phyloP scores from a whole-genome alignment of 2,888 invertebrate species.

The Folsomia manolachei region DNA sequence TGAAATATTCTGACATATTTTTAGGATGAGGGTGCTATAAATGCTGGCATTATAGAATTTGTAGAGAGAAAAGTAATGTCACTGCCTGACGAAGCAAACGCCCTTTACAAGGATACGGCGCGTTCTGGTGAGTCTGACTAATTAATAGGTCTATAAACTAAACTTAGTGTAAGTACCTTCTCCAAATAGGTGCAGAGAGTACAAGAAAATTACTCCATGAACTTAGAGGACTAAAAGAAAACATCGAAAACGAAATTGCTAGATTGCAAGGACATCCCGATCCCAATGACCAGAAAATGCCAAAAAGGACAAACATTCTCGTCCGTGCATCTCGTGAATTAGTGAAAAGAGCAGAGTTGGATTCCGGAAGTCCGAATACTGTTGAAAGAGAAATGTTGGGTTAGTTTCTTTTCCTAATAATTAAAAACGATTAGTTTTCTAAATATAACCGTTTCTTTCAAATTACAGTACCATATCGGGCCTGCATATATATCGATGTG shows the following conservation, averaged over 20 bases:
- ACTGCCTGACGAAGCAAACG: too few species aligned
- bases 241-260: not conserved
- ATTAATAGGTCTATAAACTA: too few species aligned
- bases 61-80: too few species aligned
- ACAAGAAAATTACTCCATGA: not conserved
- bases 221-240: not conserved
- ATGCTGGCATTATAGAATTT: too few species aligned
- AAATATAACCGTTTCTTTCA: not conserved
- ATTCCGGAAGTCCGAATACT: not conserved
- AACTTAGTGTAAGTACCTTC: too few species aligned
- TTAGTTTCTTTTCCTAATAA: too few species aligned
- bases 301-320: not conserved
- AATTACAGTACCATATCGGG: not conserved
- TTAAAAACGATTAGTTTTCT: too few species aligned
- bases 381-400: not conserved
- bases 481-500: slow-evolving; percentile 19
- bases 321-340: not conserved
- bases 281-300: not conserved
- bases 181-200: too few species aligned
- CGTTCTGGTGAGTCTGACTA: too few species aligned
- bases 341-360: not conserved
- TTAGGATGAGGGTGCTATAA: too few species aligned
- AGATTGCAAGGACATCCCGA: not conserved
- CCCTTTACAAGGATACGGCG: too few species aligned
- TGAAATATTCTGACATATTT: too few species aligned